These are phyloP conservation scores for Athalia rosae DNA, from an alignment of 2,888 invertebrate genomes.

Conservation along the genomic window DNA sequence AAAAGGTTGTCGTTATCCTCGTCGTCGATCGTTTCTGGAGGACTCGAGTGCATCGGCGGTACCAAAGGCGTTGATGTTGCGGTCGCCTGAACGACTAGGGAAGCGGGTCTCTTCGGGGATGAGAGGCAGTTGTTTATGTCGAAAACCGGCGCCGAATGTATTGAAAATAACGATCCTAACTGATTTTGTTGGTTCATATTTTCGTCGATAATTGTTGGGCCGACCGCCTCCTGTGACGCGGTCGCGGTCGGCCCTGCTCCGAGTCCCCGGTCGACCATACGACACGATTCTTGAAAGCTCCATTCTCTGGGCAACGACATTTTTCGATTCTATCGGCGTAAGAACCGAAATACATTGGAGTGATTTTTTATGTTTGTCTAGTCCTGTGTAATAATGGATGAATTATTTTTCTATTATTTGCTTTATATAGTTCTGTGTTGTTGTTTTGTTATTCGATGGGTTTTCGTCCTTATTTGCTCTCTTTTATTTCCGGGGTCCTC, in stretches of 20 bases:
- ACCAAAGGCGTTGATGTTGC: conserved; percentile 71
- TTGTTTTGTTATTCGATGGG: conserved; percentile 22
- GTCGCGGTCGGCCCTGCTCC: conserved; percentile 58
- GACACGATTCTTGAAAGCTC: conserved; percentile 77
- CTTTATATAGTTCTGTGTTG: conserved; percentile 25
- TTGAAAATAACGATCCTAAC: conserved; percentile 80
- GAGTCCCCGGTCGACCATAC: conserved; percentile 59
- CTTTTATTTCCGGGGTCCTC: conserved; percentile 51
- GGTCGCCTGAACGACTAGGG: conserved; percentile 74
- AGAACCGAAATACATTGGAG: conserved; percentile 73
- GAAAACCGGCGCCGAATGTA: conserved; percentile 80
- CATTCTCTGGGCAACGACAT: conserved; percentile 81
- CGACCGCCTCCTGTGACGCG: conserved; percentile 51
- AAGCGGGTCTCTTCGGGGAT: conserved; percentile 73
- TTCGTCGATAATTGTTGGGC: conserved; percentile 64
- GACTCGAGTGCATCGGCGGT: conserved; percentile 70
- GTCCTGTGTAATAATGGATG: conserved; percentile 37
- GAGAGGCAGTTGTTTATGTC: conserved; percentile 64
- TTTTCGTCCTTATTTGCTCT: conserved; percentile 51
- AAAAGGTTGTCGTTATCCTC: conserved; percentile 83
- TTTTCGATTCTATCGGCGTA: conserved; percentile 59
- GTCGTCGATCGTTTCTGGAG: conserved; percentile 76
- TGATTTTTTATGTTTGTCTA: conserved; percentile 42
- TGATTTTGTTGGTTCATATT: conserved; percentile 74
- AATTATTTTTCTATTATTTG: not conserved